phyloP scores from a whole-genome alignment of 2,888 invertebrate species.

The Sympetrum striolatum region DNA sequence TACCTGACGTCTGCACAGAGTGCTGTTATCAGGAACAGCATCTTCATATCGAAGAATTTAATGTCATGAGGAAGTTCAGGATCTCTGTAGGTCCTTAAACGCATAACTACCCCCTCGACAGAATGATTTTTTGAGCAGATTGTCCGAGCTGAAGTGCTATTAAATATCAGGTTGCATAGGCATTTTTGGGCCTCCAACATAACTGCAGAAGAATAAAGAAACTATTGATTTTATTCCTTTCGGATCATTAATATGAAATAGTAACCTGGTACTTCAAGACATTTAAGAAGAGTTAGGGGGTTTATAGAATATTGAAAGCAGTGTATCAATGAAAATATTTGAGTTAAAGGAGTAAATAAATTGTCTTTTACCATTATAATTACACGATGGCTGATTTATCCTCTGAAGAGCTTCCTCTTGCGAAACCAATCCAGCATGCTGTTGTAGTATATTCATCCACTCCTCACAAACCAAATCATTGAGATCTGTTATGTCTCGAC shows the following conservation, averaged over 20 bases:
- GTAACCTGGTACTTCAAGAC: slow-evolving; percentile 4
- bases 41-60: slow-evolving; percentile 85
- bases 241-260: neutral
- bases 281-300: neutral
- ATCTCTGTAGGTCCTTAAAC: slow-evolving; percentile 73
- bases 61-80: slow-evolving; percentile 72
- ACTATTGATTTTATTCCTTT: neutral
- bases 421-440: slow-evolving; percentile 67
- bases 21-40: slow-evolving; percentile 88
- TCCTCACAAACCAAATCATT: slow-evolving; percentile 72
- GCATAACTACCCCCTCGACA: slow-evolving; percentile 75
- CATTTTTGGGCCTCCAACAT: slow-evolving; percentile 85
- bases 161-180: slow-evolving; percentile 86
- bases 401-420: slow-evolving; percentile 46
- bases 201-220: slow-evolving; percentile 56
- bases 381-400: slow-evolving; percentile 36
- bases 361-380: slow-evolving; percentile 47
- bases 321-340: no score
- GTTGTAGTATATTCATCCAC: slow-evolving; percentile 72
- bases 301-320: no score
- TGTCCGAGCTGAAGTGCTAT: slow-evolving; percentile 70
- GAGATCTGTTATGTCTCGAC: slow-evolving; percentile 79
- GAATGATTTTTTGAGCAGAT: slow-evolving; percentile 69
- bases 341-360: neutral
- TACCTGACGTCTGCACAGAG: slow-evolving; percentile 71